Evolutionary conservation across 2,797 vertebrate genomes (phyloP).

Genomic region (Cryptoblepharus egeriae): DNA sequence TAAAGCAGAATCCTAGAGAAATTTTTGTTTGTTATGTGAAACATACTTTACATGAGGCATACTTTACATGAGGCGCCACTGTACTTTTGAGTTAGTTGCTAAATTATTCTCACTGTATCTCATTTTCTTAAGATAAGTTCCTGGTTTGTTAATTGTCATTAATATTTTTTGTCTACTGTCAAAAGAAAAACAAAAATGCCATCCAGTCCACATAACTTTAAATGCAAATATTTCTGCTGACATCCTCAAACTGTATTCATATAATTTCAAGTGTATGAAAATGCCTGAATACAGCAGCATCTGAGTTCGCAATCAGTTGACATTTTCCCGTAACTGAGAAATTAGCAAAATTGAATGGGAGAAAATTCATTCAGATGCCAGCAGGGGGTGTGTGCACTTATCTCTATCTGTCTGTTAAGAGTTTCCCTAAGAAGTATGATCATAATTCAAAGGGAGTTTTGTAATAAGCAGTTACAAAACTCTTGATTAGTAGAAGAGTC

Average conservation of each 20-base stretch:
- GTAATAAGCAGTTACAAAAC: constrained; percentile 61
- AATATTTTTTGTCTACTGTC: constrained; percentile 62
- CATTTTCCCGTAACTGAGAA: constrained; percentile 67
- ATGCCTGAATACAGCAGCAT: constrained; percentile 63
- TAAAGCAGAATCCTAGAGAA: too few species aligned
- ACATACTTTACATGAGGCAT: too few species aligned
- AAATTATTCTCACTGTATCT: constrained; percentile 34
- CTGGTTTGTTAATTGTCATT: constrained; percentile 64
- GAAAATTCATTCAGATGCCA: constrained; percentile 70
- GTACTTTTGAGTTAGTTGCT: too few species aligned
- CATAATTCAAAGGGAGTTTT: constrained; percentile 67
- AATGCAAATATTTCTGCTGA: constrained; percentile 73
- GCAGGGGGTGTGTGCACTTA: constrained; percentile 65
- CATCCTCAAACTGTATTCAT: constrained; percentile 73
- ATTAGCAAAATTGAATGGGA: constrained; percentile 68
- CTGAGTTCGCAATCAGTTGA: constrained; percentile 69
- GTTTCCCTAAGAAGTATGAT: constrained; percentile 59
- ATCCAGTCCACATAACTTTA: constrained; percentile 70
- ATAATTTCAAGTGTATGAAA: constrained; percentile 69
- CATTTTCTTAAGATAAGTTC: constrained; percentile 56
- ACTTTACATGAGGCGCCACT: too few species aligned
- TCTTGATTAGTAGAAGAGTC: constrained; percentile 68
- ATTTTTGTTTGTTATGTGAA: too few species aligned
- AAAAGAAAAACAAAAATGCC: constrained; percentile 54
- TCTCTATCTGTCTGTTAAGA: constrained; percentile 60